Conservation (phyloP, 2,888 invertebrate genomes). For the Ectemnius continuus region DNA sequence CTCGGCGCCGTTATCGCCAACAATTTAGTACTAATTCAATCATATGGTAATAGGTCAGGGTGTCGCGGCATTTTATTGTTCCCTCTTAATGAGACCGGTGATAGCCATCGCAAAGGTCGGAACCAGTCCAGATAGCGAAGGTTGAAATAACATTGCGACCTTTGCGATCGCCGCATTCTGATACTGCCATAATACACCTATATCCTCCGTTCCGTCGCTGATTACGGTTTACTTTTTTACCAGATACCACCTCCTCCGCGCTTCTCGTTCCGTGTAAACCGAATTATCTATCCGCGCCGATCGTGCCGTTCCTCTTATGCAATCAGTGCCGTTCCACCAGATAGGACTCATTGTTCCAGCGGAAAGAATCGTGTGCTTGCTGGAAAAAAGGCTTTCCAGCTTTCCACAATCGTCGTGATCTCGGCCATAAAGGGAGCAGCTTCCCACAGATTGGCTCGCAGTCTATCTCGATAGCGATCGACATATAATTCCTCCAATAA, state of each 20-base stretch:
- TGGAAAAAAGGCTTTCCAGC: conserved; percentile 8
- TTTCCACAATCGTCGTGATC: conserved; percentile 21
- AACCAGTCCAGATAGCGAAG: conserved; percentile 48
- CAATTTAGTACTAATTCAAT: conserved; percentile 40
- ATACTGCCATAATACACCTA: conserved; percentile 49
- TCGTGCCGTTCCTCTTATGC: conserved; percentile 51
- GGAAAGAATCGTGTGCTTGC: neutral
- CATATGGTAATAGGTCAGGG: conserved; percentile 52
- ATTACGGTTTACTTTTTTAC: conserved; percentile 40
- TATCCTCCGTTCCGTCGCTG: conserved; percentile 18
- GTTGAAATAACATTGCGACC: conserved; percentile 58
- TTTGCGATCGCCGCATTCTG: conserved; percentile 52
- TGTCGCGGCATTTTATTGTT: conserved; percentile 61
- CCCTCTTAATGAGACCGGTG: conserved; percentile 62
- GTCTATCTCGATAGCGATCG: conserved; percentile 1
- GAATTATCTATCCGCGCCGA: conserved; percentile 49
- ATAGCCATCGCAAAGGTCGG: conserved; percentile 60
- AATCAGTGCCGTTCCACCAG: conserved; percentile 38
- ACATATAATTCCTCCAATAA: too few species aligned
- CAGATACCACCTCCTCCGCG: neutral
- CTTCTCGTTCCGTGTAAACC: conserved; percentile 39
- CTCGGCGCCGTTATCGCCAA: conserved; percentile 5
- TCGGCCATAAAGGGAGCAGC: neutral
- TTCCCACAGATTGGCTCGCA: conserved; percentile 22
- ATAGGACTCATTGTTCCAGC: conserved; percentile 47